Evolutionary conservation across 2,113 vertebrate genomes (phyloP).

Genomic region (Sander vitreus): DNA sequence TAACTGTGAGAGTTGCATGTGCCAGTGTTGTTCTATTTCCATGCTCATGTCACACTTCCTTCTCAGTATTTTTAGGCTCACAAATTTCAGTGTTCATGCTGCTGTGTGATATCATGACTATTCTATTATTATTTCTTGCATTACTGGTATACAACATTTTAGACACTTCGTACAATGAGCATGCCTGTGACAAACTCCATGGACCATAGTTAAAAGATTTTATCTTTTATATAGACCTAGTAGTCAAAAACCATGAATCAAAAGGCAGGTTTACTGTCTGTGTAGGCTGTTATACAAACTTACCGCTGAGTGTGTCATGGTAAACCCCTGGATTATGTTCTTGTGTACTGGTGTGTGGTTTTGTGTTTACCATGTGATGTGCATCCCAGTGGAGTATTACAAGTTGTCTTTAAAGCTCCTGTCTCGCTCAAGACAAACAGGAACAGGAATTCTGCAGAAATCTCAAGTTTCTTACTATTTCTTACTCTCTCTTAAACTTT

Average conservation of each 20-base stretch:
- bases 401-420: neutral
- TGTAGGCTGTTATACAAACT: neutral
- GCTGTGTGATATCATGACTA: constrained; percentile 36
- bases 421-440: neutral
- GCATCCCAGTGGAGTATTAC: constrained; percentile 22
- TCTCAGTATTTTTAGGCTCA: constrained; percentile 56
- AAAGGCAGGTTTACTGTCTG: constrained; percentile 5
- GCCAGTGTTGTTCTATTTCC: constrained; percentile 39
- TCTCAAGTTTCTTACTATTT: neutral
- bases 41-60: constrained; percentile 55
- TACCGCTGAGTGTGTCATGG: constrained; percentile 37
- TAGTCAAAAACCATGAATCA: neutral
- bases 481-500: neutral
- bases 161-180: neutral
- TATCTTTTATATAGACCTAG: too few species aligned
- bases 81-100: constrained; percentile 51
- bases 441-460: neutral
- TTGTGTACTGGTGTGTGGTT: constrained; percentile 39
- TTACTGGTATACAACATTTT: neutral
- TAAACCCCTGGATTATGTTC: constrained; percentile 45
- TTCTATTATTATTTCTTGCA: constrained; percentile 13
- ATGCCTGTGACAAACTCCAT: neutral
- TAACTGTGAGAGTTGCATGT: constrained; percentile 33
- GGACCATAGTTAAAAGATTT: neutral
- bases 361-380: constrained; percentile 32